phyloP scores from a whole-genome alignment of 1,140 invertebrate genomes.

The Sipha flava region DNA sequence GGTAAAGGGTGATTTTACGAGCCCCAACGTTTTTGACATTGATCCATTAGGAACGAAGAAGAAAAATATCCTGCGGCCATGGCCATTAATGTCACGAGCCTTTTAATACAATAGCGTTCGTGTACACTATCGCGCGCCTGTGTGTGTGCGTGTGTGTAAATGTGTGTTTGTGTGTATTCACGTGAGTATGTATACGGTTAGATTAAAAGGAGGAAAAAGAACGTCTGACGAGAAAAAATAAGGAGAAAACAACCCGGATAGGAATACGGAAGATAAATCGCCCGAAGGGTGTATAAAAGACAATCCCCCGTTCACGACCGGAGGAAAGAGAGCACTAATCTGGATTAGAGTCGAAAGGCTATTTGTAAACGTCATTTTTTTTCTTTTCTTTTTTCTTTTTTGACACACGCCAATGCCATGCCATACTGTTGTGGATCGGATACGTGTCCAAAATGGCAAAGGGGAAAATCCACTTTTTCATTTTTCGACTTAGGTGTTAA shows the following conservation, averaged over 20 bases:
- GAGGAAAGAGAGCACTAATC: background rate
- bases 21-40: background rate
- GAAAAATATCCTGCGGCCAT: background rate
- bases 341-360: constrained; percentile 5
- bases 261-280: background rate
- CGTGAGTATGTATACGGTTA: background rate
- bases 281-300: constrained; percentile 6
- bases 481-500: background rate
- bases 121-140: no score
- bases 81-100: background rate
- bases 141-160: background rate
- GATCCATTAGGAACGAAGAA: background rate
- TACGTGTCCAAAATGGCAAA: background rate
- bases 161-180: background rate
- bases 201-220: background rate
- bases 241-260: background rate
- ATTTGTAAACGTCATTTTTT: constrained; percentile 8
- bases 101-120: background rate
- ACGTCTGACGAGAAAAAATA: background rate
- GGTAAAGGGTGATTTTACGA: background rate
- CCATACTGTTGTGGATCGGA: no score
- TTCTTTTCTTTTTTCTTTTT: background rate
- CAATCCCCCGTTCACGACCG: background rate
- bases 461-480: background rate
- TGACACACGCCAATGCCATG: background rate